Base-by-base conservation (phyloP, 2,797 vertebrate species). In the Xenopus petersii region DNA sequence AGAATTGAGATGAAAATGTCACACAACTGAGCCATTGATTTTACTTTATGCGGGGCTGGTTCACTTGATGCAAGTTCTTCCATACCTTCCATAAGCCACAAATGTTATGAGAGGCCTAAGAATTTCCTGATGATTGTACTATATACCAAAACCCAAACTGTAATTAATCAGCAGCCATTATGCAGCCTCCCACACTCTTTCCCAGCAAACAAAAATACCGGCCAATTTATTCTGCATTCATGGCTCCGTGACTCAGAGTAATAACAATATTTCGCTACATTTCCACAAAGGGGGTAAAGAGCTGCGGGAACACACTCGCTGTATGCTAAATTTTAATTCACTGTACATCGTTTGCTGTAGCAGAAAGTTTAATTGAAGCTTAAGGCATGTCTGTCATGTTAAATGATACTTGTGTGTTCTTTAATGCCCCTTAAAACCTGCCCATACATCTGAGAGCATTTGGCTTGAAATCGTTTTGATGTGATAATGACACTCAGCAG, bases 121-220 rank as follows among this genome's bases (percentile, higher is more conserved):
- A 42, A 42, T 42, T 42, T 42, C 4, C 13, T 30, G 12, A 59
- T 2, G 64, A 10, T 17, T n/a, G 63, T 10, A n/a, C 60, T n/a
- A 2, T 30, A 51, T 16, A 55, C 10, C 49, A 56, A 56, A 2
- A 33, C 6, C 26, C 36, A 2, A 51, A 30, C 12, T 47, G 30
- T 17, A 64, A 64, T n/a, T 71, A 76, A 71, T 71, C 74, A 76
- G 62, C 47, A 21, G 21, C 46, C n/a, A 76, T 76, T 76, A 51
- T 76, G 21, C 10, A 71, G 24, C 56, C 59, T 46, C 64, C 21
- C 12, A 71, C 62, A 66, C 33, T 15, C 15, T 24, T 51, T 36
- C 36, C 60, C n/a, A 30, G 42, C 16, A 60, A 47, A 74, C 6
- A 36, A 5, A 26, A 16, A 26, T 56, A 17, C 15, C n/a, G 15